These are phyloP conservation scores for Rotaria socialis DNA, from an alignment of 2,888 invertebrate species.

Conservation along the genomic window DNA sequence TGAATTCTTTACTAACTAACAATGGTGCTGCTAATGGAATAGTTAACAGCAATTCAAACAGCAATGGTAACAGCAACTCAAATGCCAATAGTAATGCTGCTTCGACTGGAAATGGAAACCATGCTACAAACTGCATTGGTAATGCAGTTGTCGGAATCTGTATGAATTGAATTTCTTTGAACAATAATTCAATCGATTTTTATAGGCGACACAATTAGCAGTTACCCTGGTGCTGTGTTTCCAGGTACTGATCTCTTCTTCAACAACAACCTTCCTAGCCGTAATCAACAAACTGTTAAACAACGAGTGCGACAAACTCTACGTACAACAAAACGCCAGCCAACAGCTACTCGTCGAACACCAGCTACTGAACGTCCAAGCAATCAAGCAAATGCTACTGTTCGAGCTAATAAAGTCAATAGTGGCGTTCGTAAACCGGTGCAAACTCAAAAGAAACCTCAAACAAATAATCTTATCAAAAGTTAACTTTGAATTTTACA, in stretches of 20 bases:
- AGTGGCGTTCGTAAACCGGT: background rate
- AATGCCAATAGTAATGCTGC: no score
- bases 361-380: background rate
- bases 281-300: background rate
- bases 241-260: constrained; percentile 2
- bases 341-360: background rate
- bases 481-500: background rate
- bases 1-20: no score
- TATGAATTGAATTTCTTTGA: background rate
- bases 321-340: background rate
- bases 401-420: background rate
- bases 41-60: no score
- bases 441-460: background rate
- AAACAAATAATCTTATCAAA: background rate
- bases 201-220: background rate
- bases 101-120: no score
- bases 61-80: no score
- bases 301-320: background rate
- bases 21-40: no score
- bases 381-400: background rate
- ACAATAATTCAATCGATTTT: background rate
- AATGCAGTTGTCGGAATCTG: background rate
- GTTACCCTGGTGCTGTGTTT: background rate
- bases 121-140: background rate
- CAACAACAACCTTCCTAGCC: background rate